These are phyloP conservation scores for Drosophila murphyi DNA, from an alignment of 1,140 invertebrate genomes.

Conservation along the genomic window DNA sequence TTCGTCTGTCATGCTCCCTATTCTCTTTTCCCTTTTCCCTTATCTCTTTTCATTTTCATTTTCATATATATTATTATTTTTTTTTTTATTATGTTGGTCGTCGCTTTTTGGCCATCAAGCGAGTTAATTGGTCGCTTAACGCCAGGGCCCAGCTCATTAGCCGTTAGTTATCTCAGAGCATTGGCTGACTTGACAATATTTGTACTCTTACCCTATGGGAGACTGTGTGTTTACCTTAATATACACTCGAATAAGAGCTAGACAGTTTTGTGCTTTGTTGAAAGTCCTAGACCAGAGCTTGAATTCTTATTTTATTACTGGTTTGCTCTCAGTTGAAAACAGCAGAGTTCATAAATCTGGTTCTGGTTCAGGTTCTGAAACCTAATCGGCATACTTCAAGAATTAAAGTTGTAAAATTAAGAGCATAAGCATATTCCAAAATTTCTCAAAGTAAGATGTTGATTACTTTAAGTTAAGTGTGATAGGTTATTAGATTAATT, in stretches of 20 bases:
- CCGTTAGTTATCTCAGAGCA: conserved; percentile 45
- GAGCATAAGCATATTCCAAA: no score
- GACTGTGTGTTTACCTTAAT: background rate
- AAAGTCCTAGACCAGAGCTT: no score
- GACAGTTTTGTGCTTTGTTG: no score
- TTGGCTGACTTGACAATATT: background rate
- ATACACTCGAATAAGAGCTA: background rate
- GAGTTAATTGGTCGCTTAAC: conserved; percentile 73
- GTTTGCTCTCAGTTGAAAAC: no score
- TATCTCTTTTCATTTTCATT: background rate
- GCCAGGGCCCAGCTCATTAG: conserved; percentile 58
- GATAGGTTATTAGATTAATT: no score
- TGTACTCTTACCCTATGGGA: background rate
- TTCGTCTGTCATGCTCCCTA: background rate
- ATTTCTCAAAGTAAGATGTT: no score
- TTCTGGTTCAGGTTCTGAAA: no score
- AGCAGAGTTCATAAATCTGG: no score
- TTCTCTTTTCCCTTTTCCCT: background rate
- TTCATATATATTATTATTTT: conserved; percentile 21
- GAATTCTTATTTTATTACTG: no score
- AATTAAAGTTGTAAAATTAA: no score
- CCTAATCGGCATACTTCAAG: no score
- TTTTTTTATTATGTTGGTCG: conserved; percentile 29
- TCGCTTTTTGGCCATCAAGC: conserved; percentile 54
- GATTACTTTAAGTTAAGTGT: no score